Conservation (phyloP, 2,113 vertebrate genomes). For the Corythornis cristatus region DNA sequence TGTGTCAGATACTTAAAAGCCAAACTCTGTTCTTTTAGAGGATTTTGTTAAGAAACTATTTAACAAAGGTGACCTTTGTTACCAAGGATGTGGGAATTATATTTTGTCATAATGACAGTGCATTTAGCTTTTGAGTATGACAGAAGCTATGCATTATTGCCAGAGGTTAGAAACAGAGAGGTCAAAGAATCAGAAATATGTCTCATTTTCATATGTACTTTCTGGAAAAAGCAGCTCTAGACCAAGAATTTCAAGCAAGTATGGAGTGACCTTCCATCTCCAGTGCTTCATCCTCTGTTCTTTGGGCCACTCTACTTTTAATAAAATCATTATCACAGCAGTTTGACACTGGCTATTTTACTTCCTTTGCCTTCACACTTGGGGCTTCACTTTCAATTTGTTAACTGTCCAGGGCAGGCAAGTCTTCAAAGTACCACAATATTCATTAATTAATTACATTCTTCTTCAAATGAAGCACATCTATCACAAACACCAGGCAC, state of each 20-base stretch:
- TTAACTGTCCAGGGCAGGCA: not conserved
- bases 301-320: not conserved
- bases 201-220: not conserved
- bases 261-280: not conserved
- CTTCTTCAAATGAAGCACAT: not conserved
- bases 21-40: not conserved
- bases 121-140: not conserved
- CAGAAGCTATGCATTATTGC: not conserved
- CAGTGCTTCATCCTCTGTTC: not conserved
- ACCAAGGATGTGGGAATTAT: not conserved
- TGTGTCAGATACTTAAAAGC: not conserved
- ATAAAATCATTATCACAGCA: not conserved
- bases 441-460: not conserved
- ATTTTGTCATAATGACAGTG: conserved; percentile 20
- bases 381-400: not conserved
- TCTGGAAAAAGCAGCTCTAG: not conserved
- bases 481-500: not conserved
- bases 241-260: not conserved
- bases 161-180: not conserved
- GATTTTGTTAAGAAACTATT: not conserved
- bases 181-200: not conserved
- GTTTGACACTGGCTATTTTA: not conserved
- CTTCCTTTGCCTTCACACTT: not conserved
- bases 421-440: not conserved
- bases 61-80: conserved; percentile 39